Base-by-base conservation (phyloP, 2,888 invertebrate species). In the Dryobota labecula region DNA sequence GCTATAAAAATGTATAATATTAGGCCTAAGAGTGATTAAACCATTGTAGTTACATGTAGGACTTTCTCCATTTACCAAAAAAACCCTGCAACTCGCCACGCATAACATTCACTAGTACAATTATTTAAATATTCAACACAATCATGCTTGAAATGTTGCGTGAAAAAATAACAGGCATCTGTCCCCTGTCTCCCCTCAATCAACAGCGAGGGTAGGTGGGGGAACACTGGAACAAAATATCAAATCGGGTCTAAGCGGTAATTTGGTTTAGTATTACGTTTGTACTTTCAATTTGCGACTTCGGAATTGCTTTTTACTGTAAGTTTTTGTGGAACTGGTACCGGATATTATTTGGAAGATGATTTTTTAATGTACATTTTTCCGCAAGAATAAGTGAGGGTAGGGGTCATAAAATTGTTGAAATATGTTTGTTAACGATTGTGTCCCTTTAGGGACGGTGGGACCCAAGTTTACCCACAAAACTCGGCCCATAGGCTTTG, bases 101-200 rank as follows among this genome's bases (percentile, higher is more conserved):
- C 70, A 24, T 61, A 11, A 83, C 62, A 43, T 41, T 70, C 45
- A 74, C 73, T 67, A n/a, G n/a, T n/a, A 70, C 63, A 68, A 78
- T 75, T 69, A 79, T 85, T 79, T 73, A 84, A 83, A 86, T 85
- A 82, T 84, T 81, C 79, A 83, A 77, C 77, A 65, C 81, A 81
- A 71, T 86, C 75, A 80, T 61, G 75, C 64, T 75, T 79, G 24
- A 73, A 82, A 80, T n/a, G 85, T 82, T 73, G 77, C 83, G 86
- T 85, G 74, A 81, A 84, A 83, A 83, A 83, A 84, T 84, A 83
- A 80, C 76, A 72, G 84, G 74, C 83, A 86, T 86, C 85, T 86
- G 85, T 86, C 83, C 86, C 79, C 84, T 49, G 75, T 62, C 81
- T 62, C 83, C 86, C 84, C 73, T 80, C 80, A 76, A 72, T 80